Percentiles rank a stretch among this genome's conserved stretches.
These are phyloP conservation scores for Hermetia illucens DNA, from an alignment of 1,140 invertebrate species.

Conservation along the genomic window DNA sequence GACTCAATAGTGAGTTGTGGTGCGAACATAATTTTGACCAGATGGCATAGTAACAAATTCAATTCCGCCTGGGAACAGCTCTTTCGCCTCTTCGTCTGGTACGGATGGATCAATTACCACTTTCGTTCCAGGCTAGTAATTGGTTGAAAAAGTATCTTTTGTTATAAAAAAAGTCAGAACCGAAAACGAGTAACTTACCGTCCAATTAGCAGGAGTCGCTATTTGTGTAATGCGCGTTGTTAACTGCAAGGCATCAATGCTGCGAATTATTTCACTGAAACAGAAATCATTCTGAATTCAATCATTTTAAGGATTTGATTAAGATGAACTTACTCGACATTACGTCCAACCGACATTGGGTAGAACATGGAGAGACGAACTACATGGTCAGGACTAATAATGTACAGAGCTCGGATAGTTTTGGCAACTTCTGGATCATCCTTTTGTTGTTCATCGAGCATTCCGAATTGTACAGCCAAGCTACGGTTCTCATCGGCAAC, in stretches of 20 bases:
- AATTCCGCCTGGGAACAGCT: constrained; percentile 58
- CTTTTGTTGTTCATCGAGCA: constrained; percentile 73
- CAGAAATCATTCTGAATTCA: too few species aligned
- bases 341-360: constrained; percentile 80
- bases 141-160: too few species aligned
- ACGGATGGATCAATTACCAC: constrained; percentile 73
- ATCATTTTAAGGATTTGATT: too few species aligned
- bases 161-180: too few species aligned
- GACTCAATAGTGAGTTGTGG: constrained; percentile 51
- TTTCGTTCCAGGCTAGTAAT: constrained; percentile 55
- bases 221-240: constrained; percentile 56
- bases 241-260: constrained; percentile 78
- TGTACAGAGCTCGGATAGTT: constrained; percentile 72
- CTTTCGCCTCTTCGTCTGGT: constrained; percentile 49
- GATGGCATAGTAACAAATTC: constrained; percentile 59
- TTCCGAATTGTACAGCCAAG: constrained; percentile 64
- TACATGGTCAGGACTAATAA: constrained; percentile 74
- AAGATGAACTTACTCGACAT: constrained; percentile 81
- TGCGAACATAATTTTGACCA: constrained; percentile 62
- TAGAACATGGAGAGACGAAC: constrained; percentile 73
- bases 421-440: constrained; percentile 54
- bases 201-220: constrained; percentile 77
- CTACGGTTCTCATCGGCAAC: constrained; percentile 68
- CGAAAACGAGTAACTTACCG: constrained; percentile 46
- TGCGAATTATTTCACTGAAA: constrained; percentile 80